These are phyloP conservation scores for Hermetia illucens DNA, from an alignment of 1,140 invertebrate species.

Conservation along the genomic window DNA sequence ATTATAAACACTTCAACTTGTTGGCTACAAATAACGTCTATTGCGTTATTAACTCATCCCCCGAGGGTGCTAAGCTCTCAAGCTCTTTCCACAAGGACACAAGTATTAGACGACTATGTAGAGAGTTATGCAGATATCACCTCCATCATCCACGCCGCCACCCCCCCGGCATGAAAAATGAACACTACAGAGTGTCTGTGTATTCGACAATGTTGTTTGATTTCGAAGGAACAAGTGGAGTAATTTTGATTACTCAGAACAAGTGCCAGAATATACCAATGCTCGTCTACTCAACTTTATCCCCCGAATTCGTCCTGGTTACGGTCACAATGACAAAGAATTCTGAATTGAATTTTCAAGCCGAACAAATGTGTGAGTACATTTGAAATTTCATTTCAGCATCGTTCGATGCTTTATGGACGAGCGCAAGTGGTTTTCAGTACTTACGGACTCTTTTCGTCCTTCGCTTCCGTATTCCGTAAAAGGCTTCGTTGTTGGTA, in stretches of 20 bases:
- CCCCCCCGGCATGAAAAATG: too few species aligned
- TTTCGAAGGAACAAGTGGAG: neutral
- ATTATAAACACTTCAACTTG: conserved; percentile 1
- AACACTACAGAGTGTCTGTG: too few species aligned
- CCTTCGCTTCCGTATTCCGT: neutral
- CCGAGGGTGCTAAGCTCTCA: too few species aligned
- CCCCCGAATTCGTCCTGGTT: too few species aligned
- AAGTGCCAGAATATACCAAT: neutral
- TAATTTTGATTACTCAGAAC: conserved; percentile 1
- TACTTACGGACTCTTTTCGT: too few species aligned
- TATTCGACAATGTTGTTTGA: neutral
- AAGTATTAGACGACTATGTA: too few species aligned
- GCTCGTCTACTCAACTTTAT: too few species aligned
- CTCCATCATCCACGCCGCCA: too few species aligned
- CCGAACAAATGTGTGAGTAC: conserved; percentile 1
- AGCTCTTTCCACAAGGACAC: too few species aligned
- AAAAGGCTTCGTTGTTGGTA: neutral
- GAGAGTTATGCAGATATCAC: too few species aligned
- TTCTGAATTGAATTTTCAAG: conserved; percentile 1
- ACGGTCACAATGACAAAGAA: neutral
- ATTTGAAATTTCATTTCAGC: conserved; percentile 1
- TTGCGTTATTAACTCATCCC: too few species aligned
- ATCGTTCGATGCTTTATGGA: neutral
- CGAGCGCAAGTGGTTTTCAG: neutral
- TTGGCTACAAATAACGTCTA: neutral